These are phyloP conservation scores for Zaprionus obscuricornis DNA, from an alignment of 2,888 invertebrate genomes.

Conservation along the genomic window DNA sequence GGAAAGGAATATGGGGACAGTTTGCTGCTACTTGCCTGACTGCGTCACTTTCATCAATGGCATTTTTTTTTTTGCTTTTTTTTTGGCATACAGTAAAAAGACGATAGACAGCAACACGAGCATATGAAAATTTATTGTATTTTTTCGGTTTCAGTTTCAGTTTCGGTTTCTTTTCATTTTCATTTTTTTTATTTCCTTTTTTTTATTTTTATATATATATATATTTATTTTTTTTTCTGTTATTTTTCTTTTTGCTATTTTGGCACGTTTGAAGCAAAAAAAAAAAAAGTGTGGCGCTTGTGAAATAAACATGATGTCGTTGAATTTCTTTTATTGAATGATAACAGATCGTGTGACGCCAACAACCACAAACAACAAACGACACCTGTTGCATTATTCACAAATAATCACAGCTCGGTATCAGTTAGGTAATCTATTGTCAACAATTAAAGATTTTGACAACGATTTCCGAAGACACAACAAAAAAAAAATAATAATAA, in stretches of 20 bases:
- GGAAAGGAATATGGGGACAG: neutral
- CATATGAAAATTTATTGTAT: slow-evolving; percentile 54
- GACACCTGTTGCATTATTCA: slow-evolving; percentile 70
- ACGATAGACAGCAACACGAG: slow-evolving; percentile 37
- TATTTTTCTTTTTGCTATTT: slow-evolving; percentile 30
- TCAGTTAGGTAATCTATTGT: slow-evolving; percentile 56
- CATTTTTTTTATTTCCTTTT: slow-evolving; percentile 7
- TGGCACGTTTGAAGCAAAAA: slow-evolving; percentile 59
- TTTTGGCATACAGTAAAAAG: slow-evolving; percentile 52
- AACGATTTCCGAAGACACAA: no score
- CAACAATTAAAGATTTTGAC: slow-evolving; percentile 22
- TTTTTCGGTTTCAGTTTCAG: slow-evolving; percentile 19
- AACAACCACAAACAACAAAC: slow-evolving; percentile 15
- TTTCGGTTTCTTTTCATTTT: slow-evolving; percentile 24
- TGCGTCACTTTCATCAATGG: slow-evolving; percentile 56
- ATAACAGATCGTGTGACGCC: slow-evolving; percentile 54
- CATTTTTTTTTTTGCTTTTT: no score
- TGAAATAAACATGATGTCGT: slow-evolving; percentile 49
- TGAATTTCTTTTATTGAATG: slow-evolving; percentile 60
- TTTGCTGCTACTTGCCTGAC: slow-evolving; percentile 11
- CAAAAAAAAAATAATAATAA: no score
- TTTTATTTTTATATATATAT: neutral
- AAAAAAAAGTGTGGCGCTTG: slow-evolving; percentile 59
- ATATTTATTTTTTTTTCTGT: neutral
- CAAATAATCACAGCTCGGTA: no score